Evolutionary conservation across 2,113 vertebrate species (phyloP).

Genomic region (Poecilia latipinna): DNA sequence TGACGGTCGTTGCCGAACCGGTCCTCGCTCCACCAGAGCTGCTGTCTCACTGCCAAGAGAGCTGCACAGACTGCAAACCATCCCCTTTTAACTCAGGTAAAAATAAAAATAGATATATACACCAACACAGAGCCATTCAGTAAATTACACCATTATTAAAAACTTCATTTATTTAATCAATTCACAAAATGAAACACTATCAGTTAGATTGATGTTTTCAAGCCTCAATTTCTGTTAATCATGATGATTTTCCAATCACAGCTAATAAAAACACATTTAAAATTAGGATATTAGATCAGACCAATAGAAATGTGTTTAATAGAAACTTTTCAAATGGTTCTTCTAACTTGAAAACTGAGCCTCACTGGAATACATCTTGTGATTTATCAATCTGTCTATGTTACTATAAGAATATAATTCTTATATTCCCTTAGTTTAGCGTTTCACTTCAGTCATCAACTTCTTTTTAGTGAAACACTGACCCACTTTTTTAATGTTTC

Average conservation of each 20-base stretch:
- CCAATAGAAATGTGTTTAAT: background rate
- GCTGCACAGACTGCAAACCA: constrained; percentile 12
- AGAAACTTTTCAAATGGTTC: too few species aligned
- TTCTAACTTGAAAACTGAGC: too few species aligned
- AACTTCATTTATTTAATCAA: background rate
- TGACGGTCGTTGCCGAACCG: background rate
- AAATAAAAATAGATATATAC: background rate
- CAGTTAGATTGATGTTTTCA: background rate
- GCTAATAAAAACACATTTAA: background rate
- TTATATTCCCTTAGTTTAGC: background rate
- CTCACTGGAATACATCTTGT: too few species aligned
- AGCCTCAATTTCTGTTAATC: background rate
- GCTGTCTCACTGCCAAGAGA: constrained; percentile 45
- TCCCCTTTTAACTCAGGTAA: constrained; percentile 44
- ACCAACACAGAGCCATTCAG: background rate
- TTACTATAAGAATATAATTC: background rate
- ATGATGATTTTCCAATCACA: background rate
- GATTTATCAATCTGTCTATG: too few species aligned
- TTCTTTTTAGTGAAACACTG: background rate
- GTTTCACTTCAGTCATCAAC: background rate
- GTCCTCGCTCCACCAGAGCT: background rate
- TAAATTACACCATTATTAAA: background rate
- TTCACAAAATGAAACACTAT: background rate
- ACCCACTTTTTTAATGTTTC: background rate
- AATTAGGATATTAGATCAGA: background rate